Evolutionary conservation across 2,113 vertebrate species (phyloP).

Genomic region (Hippocampus guttulatus): DNA sequence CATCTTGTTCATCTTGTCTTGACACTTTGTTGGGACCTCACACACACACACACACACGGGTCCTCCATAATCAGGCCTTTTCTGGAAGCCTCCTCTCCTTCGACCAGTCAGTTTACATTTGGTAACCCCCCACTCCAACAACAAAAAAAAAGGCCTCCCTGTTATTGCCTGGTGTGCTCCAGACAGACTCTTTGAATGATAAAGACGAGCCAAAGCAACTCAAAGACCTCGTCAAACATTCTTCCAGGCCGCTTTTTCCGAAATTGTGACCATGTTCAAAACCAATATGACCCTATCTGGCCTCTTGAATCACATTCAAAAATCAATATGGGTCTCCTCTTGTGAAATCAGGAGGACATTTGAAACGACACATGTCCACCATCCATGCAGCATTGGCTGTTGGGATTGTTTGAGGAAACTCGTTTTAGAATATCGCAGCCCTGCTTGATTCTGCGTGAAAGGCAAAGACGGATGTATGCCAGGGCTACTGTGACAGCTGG

Average conservation of each 20-base stretch:
- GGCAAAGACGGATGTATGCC: too few relatives aligned
- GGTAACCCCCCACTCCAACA: background rate
- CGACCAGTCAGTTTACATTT: constrained; percentile 27
- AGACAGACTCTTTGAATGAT: background rate
- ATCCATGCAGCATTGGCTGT: too few relatives aligned
- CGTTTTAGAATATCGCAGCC: too few relatives aligned
- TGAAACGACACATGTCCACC: too few relatives aligned
- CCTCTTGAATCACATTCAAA: too few relatives aligned
- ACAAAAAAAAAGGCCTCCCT: constrained; percentile 4
- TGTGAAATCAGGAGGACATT: too few relatives aligned
- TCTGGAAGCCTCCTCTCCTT: constrained; percentile 16
- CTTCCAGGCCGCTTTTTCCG: background rate
- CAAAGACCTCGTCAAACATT: background rate
- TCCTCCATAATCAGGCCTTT: constrained; percentile 33
- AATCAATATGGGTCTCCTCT: too few relatives aligned
- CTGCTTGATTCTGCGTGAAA: too few relatives aligned
- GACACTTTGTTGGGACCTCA: constrained; percentile 35
- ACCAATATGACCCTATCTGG: too few relatives aligned
- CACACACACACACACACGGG: constrained; percentile 6
- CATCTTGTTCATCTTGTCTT: constrained; percentile 50
- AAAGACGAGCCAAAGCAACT: background rate
- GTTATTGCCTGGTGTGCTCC: constrained; percentile 24
- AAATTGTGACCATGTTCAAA: background rate
- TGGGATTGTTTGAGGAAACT: too few relatives aligned
- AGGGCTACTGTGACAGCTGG: too few relatives aligned